Evolutionary conservation across 2,113 vertebrate species (phyloP), one percentile per base, ranked within the genome.

Genomic region (Ondatra zibethicus): DNA sequence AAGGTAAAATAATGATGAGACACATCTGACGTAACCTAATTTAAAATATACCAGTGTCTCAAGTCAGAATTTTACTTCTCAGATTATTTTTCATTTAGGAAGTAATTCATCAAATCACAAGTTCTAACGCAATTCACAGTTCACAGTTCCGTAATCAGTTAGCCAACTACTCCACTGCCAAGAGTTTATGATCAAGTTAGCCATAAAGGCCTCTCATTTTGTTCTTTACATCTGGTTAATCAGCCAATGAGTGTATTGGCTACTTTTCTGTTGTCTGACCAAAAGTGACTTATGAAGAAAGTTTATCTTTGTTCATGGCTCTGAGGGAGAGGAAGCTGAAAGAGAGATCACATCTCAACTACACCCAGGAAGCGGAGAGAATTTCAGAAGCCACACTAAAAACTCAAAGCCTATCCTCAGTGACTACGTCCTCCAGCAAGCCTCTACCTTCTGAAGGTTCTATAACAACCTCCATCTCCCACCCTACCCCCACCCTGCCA

Each of bases 61-160:
- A 65, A 85, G 87, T 77, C 58, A 66, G 91, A 89, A 87, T 73
- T 91, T 84, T 72, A 88, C n/a, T 86, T 95, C 25, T 95, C 1
- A 27, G 70, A 87, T 68, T 89, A 55, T 50, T 92, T 61, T 89
- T 78, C 70, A 81, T 68, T 84, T 75, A 91, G 82, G 52, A 94
- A 95, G 50, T 78, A 89, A 89, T 93, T 95, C 70, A 78, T 25
- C 89, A 33, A 89, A 85, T 39, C 50, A 82, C 5, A 96, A 73
- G 72, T 92, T 96, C 66, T 80, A 39, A 82, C 52, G 2, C 47
- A 85, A 88, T 72, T 39, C 36, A 93, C 0, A 11, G 36, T 72
- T 39, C 36, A 93, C 0, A 11, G 36, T 45, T 86, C 82, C 3
- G 4, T 11, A 81, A 78, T 72, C 94, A 94, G 73, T 17, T 78